Percentiles rank a stretch among this genome's conserved stretches.
Conservation (phyloP, 2,797 vertebrate genomes). For the Melanotaenia nigrans region DNA sequence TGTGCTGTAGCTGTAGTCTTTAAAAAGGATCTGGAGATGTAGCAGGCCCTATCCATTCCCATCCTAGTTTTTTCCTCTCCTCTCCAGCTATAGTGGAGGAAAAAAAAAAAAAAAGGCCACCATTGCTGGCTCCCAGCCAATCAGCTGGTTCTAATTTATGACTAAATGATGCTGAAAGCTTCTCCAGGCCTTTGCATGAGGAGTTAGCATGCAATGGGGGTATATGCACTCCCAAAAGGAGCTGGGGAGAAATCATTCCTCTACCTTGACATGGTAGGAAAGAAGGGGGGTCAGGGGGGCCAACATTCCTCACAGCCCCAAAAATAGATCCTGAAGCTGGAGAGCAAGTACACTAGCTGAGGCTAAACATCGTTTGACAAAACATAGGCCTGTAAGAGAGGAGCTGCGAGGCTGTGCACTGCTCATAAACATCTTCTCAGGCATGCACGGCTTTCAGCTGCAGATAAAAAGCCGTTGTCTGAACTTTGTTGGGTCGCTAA, state of each 20-base stretch:
- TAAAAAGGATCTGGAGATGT: slow-evolving; percentile 64
- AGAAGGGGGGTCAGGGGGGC: slow-evolving; percentile 25
- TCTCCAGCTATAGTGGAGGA: slow-evolving; percentile 14
- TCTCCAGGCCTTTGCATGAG: slow-evolving; percentile 55
- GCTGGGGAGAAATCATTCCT: slow-evolving; percentile 58
- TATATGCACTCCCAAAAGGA: slow-evolving; percentile 59
- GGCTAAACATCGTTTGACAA: slow-evolving; percentile 48
- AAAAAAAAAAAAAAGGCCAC: slow-evolving; percentile 32
- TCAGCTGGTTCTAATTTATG: slow-evolving; percentile 83
- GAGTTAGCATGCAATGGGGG: slow-evolving; percentile 74
- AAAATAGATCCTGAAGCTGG: slow-evolving; percentile 70
- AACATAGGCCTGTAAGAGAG: slow-evolving; percentile 46
- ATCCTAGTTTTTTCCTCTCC: slow-evolving; percentile 18
- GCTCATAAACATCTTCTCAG: slow-evolving; percentile 14
- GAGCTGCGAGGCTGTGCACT: slow-evolving; percentile 17
- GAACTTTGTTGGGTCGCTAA: not conserved
- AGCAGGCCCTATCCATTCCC: slow-evolving; percentile 50
- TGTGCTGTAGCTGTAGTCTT: slow-evolving; percentile 55
- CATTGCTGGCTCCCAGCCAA: slow-evolving; percentile 72
- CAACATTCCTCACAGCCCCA: slow-evolving; percentile 69
- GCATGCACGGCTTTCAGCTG: not conserved
- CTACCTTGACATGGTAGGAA: slow-evolving; percentile 26
- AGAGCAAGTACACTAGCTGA: slow-evolving; percentile 42
- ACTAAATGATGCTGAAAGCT: slow-evolving; percentile 60
- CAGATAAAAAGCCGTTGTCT: not conserved